phyloP scores from a whole-genome alignment of 2,888 invertebrate genomes.

The Drosophila ustulata region DNA sequence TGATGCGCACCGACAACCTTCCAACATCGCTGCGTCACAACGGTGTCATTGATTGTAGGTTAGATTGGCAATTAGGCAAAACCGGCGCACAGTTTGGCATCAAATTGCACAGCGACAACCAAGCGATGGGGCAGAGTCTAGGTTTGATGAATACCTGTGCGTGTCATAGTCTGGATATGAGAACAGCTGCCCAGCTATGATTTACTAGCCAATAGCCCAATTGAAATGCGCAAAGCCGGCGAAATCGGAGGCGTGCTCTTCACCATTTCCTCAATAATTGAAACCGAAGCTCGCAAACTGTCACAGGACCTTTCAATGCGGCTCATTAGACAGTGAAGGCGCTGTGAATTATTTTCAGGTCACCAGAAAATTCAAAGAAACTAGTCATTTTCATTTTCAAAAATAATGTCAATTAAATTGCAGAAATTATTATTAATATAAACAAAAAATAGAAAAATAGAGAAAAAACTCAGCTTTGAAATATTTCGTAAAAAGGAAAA shows the following conservation, averaged over 20 bases:
- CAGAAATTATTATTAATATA: no score
- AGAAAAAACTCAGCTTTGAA: no score
- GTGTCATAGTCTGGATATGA: conserved; percentile 20
- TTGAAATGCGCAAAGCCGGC: conserved; percentile 3
- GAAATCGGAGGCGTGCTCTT: not conserved
- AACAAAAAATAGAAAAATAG: no score
- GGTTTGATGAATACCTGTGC: conserved; percentile 30
- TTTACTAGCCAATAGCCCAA: conserved; percentile 4
- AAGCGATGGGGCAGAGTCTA: not conserved
- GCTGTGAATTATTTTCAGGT: no score
- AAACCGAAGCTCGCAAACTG: not conserved
- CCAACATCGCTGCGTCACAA: conserved; percentile 18
- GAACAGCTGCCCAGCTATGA: conserved; percentile 6
- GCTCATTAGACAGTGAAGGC: no score
- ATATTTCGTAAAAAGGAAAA: no score
- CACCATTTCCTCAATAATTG: not conserved
- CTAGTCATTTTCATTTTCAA: no score
- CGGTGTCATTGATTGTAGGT: conserved; percentile 55
- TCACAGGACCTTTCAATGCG: not conserved
- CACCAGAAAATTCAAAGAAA: no score
- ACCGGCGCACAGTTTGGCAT: conserved; percentile 52
- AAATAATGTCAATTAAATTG: no score
- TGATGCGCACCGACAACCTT: conserved; percentile 14
- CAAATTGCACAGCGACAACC: conserved; percentile 38
- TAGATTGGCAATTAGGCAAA: conserved; percentile 62